Evolutionary conservation across 2,113 vertebrate species (phyloP).

Genomic region (Cichladusa arquata): DNA sequence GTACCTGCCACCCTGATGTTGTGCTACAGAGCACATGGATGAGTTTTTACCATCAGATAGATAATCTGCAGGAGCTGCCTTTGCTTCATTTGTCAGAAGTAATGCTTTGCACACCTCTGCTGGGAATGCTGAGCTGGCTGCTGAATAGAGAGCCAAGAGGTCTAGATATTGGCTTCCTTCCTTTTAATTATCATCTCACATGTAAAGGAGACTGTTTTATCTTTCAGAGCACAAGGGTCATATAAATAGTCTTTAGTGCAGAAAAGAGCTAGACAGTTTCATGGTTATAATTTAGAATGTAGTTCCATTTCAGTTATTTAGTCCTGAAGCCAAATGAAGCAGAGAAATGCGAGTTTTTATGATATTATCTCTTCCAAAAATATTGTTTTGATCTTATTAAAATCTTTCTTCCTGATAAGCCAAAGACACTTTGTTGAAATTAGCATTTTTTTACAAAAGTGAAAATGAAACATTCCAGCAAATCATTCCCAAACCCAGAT

Average conservation of each 20-base stretch:
- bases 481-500: background rate
- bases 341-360: constrained; percentile 14
- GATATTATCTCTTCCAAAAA: background rate
- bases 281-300: constrained; percentile 41
- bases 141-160: background rate
- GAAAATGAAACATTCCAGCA: background rate
- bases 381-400: constrained; percentile 13
- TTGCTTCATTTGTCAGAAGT: background rate
- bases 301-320: constrained; percentile 37
- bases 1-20: background rate
- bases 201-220: constrained; percentile 35
- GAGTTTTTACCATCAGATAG: background rate
- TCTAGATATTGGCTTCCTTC: constrained; percentile 17
- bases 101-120: background rate
- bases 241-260: constrained; percentile 46
- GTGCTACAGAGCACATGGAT: background rate
- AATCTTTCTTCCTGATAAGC: background rate
- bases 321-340: constrained; percentile 39
- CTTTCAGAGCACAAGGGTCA: constrained; percentile 10
- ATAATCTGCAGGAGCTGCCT: background rate
- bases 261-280: constrained; percentile 39
- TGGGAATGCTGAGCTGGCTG: constrained; percentile 48
- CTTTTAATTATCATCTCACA: constrained; percentile 45
- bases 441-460: background rate
- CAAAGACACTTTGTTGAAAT: background rate